Percentiles rank a stretch among this genome's conserved stretches.
phyloP scores from a whole-genome alignment of 2,797 vertebrate genomes.

The Scomberomorus guttatus region DNA sequence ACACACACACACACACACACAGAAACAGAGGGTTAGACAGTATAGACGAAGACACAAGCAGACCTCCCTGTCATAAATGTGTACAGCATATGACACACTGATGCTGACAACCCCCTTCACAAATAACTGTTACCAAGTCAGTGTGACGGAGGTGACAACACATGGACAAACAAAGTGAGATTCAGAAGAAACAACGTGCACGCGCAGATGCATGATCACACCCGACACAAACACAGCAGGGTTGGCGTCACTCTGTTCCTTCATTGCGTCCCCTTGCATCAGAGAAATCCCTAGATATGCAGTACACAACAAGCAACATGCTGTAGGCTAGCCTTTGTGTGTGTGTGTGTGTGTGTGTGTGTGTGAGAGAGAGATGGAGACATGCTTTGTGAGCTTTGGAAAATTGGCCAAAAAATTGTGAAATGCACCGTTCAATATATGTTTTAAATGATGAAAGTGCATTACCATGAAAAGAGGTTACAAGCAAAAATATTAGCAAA shows the following conservation, averaged over 20 bases:
- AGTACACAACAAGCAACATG: slow-evolving; percentile 70
- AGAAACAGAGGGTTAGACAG: slow-evolving; percentile 31
- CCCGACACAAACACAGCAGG: slow-evolving; percentile 62
- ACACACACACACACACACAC: slow-evolving; percentile 39
- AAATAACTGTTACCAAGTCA: slow-evolving; percentile 29
- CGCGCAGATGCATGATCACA: slow-evolving; percentile 50
- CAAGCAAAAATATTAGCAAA: slow-evolving; percentile 22
- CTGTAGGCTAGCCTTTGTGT: slow-evolving; percentile 44
- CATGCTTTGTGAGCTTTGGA: slow-evolving; percentile 21
- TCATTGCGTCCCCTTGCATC: slow-evolving; percentile 89
- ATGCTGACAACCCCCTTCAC: slow-evolving; percentile 28
- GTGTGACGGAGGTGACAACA: slow-evolving; percentile 51
- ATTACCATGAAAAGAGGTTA: slow-evolving; percentile 7
- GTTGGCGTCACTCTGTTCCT: slow-evolving; percentile 82
- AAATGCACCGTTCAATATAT: slow-evolving; percentile 12
- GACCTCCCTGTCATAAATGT: slow-evolving; percentile 39
- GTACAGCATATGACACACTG: slow-evolving; percentile 28
- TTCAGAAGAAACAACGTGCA: slow-evolving; percentile 25
- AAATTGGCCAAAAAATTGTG: slow-evolving; percentile 14
- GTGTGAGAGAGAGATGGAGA: slow-evolving; percentile 19
- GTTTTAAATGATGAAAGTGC: slow-evolving; percentile 25
- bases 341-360: slow-evolving; percentile 15
- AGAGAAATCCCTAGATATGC: slow-evolving; percentile 83
- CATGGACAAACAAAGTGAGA: slow-evolving; percentile 27
- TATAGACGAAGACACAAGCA: slow-evolving; percentile 19